These are phyloP conservation scores for Festucalex cinctus DNA, from an alignment of 2,113 vertebrate species.

Conservation along the genomic window DNA sequence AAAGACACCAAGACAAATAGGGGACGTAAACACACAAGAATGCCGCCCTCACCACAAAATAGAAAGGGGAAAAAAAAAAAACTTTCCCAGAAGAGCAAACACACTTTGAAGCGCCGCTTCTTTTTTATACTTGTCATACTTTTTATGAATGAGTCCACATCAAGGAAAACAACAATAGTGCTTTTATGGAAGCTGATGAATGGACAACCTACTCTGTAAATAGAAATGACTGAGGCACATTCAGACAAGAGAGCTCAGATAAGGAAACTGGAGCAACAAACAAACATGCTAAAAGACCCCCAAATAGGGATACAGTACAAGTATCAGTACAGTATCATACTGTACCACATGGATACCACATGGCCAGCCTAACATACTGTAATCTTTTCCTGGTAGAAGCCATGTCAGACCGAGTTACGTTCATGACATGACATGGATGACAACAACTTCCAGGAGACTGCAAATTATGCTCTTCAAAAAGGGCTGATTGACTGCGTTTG, in stretches of 20 bases:
- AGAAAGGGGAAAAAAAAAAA: constrained; percentile 19
- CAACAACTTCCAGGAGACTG: too few relatives aligned
- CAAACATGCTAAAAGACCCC: neutral
- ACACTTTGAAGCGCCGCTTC: constrained; percentile 34
- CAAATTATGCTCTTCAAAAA: too few relatives aligned
- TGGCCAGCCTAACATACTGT: too few relatives aligned
- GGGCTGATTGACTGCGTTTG: too few relatives aligned
- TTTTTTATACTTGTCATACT: constrained; percentile 12
- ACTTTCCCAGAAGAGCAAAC: constrained; percentile 46
- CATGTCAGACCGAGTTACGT: too few relatives aligned
- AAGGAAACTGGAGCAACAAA: constrained; percentile 27
- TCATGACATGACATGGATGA: too few relatives aligned
- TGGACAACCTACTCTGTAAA: constrained; percentile 25
- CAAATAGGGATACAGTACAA: too few relatives aligned
- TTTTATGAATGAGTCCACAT: constrained; percentile 57
- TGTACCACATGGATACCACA: too few relatives aligned
- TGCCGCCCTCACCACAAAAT: constrained; percentile 29
- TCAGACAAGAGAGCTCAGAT: constrained; percentile 13
- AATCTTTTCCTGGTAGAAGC: too few relatives aligned
- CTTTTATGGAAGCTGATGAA: constrained; percentile 41
- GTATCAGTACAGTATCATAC: too few relatives aligned
- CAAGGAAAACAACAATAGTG: constrained; percentile 29
- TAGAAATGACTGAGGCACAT: constrained; percentile 19
- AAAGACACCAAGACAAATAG: constrained; percentile 58
- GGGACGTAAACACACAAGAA: constrained; percentile 57